These are phyloP conservation scores for Myiotriccus ornatus DNA, from an alignment of 2,797 vertebrate species.

Conservation along the genomic window DNA sequence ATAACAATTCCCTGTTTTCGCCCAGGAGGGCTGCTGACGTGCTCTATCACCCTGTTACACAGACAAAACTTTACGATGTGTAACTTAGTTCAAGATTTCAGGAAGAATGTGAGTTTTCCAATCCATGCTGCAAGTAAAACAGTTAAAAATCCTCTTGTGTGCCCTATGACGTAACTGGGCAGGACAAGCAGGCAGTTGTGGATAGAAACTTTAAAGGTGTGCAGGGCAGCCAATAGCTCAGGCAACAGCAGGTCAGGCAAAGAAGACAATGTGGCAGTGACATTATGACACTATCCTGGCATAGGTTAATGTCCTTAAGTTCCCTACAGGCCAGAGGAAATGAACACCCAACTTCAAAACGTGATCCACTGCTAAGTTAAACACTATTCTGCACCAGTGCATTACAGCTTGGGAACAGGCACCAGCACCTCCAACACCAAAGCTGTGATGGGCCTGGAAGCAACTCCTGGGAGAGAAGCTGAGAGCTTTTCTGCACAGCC, in stretches of 20 bases:
- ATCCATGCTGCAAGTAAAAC: neutral
- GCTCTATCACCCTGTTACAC: neutral
- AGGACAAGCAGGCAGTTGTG: neutral
- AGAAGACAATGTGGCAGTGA: no score
- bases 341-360: no score
- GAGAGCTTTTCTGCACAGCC: neutral
- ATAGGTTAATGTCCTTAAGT: no score
- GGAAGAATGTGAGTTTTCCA: neutral
- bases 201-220: neutral
- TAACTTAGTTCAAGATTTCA: neutral
- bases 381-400: neutral
- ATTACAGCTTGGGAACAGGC: neutral
- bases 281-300: no score
- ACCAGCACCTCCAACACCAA: neutral
- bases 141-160: neutral
- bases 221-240: neutral
- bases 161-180: neutral
- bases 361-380: no score
- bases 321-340: no score
- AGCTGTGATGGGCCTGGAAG: rapidly evolving
- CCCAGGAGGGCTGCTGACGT: neutral
- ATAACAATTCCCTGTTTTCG: neutral
- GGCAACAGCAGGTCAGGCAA: no score
- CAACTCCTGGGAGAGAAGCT: neutral
- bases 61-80: neutral